Conservation (phyloP, 2,888 invertebrate species). For the Drosophila greeni region DNA sequence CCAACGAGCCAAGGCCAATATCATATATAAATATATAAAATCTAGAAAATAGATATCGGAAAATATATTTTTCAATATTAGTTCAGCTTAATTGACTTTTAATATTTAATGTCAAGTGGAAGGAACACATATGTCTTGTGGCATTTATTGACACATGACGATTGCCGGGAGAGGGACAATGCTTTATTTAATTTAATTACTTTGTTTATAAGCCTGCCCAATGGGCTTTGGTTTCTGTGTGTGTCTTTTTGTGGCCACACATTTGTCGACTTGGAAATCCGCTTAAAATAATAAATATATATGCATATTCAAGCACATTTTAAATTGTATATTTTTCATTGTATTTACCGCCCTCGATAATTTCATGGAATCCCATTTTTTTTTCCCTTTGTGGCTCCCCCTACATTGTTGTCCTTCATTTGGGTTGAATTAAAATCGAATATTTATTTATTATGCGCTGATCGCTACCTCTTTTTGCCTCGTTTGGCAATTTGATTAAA, state of each 20-base stretch:
- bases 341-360: constrained; percentile 28
- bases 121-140: neutral
- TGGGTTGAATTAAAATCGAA: constrained; percentile 37
- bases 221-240: constrained; percentile 21
- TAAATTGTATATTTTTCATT: constrained; percentile 28
- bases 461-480: constrained; percentile 17
- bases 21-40: neutral
- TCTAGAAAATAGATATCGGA: neutral
- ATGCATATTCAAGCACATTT: constrained; percentile 4
- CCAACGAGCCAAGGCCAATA: constrained; percentile 11
- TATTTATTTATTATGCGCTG: constrained; percentile 38
- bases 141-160: constrained; percentile 44
- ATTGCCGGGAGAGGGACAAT: neutral
- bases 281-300: constrained; percentile 39
- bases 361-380: constrained; percentile 29
- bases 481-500: constrained; percentile 47
- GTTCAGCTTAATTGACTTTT: constrained; percentile 51
- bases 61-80: constrained; percentile 28
- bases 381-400: constrained; percentile 2
- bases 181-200: constrained; percentile 39
- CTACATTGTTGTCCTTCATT: constrained; percentile 19
- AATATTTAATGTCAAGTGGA: constrained; percentile 45
- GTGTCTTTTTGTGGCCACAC: constrained; percentile 53
- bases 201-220: constrained; percentile 35
- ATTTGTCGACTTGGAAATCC: constrained; percentile 57